Conservation (phyloP, 2,888 invertebrate genomes). For the Leuctra nigra region DNA sequence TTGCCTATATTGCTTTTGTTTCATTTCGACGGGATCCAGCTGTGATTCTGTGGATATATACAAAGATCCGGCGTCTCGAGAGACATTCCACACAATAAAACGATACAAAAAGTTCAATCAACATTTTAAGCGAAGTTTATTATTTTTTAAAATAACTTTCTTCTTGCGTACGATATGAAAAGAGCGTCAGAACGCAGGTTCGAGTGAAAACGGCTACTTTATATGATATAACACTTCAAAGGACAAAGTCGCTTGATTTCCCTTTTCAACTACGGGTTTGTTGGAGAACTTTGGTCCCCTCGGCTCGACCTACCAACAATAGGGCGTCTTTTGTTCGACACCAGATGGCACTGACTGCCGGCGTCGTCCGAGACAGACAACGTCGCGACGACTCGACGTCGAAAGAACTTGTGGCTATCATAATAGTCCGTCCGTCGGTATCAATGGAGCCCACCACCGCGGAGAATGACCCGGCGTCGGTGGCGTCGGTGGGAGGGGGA, state of each 20-base stretch:
- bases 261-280: neutral
- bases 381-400: neutral
- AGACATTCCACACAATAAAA: no score
- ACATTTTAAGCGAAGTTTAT: no score
- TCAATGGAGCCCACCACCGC: slow-evolving; percentile 12
- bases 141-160: no score
- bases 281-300: slow-evolving; percentile 5
- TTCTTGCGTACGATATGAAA: no score
- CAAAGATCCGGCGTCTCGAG: no score
- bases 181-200: no score
- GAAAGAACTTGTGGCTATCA: slow-evolving; percentile 11
- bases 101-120: no score
- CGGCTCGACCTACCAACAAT: no score
- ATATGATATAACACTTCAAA: neutral
- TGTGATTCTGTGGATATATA: no score
- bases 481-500: neutral
- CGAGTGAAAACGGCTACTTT: no score
- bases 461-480: neutral
- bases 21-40: no score
- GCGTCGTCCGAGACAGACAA: neutral
- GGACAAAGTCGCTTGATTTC: neutral
- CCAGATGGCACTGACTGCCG: slow-evolving; percentile 20
- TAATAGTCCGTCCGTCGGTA: neutral
- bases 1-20: no score
- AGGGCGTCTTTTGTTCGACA: slow-evolving; percentile 20